phyloP scores from a whole-genome alignment of 1,140 invertebrate species.

The Drosophila sp. region DNA sequence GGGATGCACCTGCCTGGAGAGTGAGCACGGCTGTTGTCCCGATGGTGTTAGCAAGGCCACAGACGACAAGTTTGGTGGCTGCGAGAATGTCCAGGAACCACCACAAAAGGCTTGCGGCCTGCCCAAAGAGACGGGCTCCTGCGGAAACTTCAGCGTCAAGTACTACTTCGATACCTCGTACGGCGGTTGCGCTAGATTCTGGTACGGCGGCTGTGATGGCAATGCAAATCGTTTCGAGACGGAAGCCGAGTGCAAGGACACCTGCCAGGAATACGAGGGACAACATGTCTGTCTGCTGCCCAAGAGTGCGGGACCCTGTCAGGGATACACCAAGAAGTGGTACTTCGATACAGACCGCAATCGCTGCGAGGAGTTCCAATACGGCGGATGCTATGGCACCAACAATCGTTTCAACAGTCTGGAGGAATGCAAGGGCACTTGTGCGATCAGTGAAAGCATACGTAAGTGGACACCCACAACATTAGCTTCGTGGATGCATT shows the following conservation, averaged over 20 bases:
- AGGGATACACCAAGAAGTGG: conserved; percentile 91
- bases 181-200: conserved; percentile 95
- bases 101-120: conserved; percentile 89
- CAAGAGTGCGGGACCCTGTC: conserved; percentile 92
- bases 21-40: conserved; percentile 93
- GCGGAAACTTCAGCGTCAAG: conserved; percentile 92
- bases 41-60: conserved; percentile 91
- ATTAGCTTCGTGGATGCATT: background rate
- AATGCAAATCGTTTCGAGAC: conserved; percentile 94
- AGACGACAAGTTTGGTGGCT: conserved; percentile 93
- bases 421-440: conserved; percentile 92
- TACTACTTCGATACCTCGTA: conserved; percentile 96
- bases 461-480: conserved; percentile 84
- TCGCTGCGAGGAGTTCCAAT: conserved; percentile 91
- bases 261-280: conserved; percentile 93
- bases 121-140: conserved; percentile 90
- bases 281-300: conserved; percentile 93
- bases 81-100: conserved; percentile 87
- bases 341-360: conserved; percentile 91
- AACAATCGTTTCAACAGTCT: conserved; percentile 93
- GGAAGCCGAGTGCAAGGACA: conserved; percentile 93
- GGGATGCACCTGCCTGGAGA: conserved; percentile 91
- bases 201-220: conserved; percentile 97
- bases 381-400: conserved; percentile 94
- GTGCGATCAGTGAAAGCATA: conserved; percentile 87